A percentile compares a stretch with the other conserved stretches of the same genome.
Evolutionary conservation across 2,113 vertebrate species (phyloP).

Genomic region (Proterorhinus semilunaris): DNA sequence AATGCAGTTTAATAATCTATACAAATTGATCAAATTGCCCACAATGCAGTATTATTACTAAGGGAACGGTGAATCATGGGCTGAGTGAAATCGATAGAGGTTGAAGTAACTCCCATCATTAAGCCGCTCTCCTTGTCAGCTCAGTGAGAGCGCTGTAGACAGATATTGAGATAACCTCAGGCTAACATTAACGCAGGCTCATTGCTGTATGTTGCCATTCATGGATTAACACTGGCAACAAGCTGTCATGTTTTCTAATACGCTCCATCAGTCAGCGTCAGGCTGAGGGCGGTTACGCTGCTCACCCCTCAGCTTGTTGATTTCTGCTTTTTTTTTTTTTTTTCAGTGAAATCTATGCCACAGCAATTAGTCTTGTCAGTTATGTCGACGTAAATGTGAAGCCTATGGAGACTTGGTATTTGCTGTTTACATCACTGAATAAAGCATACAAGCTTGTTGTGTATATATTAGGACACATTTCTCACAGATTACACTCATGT

Average conservation of each 20-base stretch:
- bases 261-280: conserved; percentile 45
- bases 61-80: background rate
- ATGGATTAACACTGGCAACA: conserved; percentile 45
- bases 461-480: background rate
- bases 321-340: conserved; percentile 21
- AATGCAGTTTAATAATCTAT: background rate
- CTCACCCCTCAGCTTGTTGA: conserved; percentile 16
- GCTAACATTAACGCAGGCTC: conserved; percentile 47
- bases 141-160: conserved; percentile 41
- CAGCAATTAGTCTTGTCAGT: conserved; percentile 39
- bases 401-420: conserved; percentile 9
- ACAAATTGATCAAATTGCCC: background rate
- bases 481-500: background rate
- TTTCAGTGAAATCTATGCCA: conserved; percentile 10
- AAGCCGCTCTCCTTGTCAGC: conserved; percentile 42
- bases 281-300: background rate
- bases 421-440: conserved; percentile 31
- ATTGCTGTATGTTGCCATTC: conserved; percentile 30
- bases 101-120: conserved; percentile 26
- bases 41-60: background rate
- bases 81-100: conserved; percentile 13
- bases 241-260: conserved; percentile 53
- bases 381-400: conserved; percentile 6
- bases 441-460: background rate
- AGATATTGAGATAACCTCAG: conserved; percentile 54